Conservation (phyloP, 2,888 invertebrate species). For the Synergus gifuensis region DNA sequence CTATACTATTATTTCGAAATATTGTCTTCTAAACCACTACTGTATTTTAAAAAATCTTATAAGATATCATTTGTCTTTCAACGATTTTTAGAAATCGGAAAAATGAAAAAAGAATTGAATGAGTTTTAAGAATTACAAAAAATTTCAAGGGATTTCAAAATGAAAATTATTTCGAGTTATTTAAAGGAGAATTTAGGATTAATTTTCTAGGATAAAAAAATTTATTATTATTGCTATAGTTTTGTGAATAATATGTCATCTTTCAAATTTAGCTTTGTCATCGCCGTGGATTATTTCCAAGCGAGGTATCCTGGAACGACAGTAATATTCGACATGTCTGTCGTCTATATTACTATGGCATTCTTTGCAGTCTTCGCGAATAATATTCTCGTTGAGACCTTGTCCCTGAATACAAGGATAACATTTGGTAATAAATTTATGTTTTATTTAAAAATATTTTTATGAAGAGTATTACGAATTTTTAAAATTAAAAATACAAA, state of each 20-base stretch:
- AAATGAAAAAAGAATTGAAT: no score
- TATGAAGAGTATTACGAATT: background rate
- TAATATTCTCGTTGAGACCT: slow-evolving; percentile 90
- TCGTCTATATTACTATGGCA: slow-evolving; percentile 94
- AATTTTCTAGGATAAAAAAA: no score
- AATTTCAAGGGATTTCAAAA: no score
- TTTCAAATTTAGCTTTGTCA: slow-evolving; percentile 87
- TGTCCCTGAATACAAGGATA: slow-evolving; percentile 90
- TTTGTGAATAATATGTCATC: slow-evolving; percentile 3
- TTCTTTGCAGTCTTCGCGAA: slow-evolving; percentile 92
- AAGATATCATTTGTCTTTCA: no score
- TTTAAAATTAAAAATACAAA: background rate
- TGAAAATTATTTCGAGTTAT: no score
- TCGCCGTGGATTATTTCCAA: slow-evolving; percentile 96
- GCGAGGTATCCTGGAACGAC: slow-evolving; percentile 89
- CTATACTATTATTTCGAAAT: no score
- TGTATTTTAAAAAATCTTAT: no score
- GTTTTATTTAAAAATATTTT: background rate
- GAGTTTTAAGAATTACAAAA: no score
- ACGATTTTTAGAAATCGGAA: no score
- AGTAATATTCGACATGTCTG: slow-evolving; percentile 95
- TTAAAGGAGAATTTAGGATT: no score
- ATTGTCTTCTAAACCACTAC: no score
- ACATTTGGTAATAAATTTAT: slow-evolving; percentile 84
- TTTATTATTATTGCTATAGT: background rate